Percentiles rank a stretch among this genome's conserved stretches.
Evolutionary conservation across 2,113 vertebrate species (phyloP).

Genomic region (Bucco capensis): DNA sequence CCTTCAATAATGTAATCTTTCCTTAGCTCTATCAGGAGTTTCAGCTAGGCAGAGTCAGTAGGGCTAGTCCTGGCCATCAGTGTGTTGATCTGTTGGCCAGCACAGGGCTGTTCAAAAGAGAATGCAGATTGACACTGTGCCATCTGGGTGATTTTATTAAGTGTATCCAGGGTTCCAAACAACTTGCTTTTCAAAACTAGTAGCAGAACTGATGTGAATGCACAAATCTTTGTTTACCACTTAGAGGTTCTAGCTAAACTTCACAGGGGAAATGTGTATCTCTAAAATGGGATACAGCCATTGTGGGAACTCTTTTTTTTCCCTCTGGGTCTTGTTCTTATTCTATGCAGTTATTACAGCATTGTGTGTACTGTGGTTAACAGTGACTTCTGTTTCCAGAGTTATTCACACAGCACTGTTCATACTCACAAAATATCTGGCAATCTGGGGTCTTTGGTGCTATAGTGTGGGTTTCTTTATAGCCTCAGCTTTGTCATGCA

Average conservation of each 20-base stretch:
- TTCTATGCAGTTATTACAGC: background rate
- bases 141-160: background rate
- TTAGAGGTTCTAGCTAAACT: background rate
- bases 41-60: background rate
- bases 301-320: background rate
- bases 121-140: accelerated
- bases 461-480: background rate
- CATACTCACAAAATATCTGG: background rate
- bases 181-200: background rate
- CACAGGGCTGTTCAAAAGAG: background rate
- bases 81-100: accelerated
- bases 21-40: background rate
- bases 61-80: background rate
- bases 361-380: background rate
- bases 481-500: background rate
- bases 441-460: background rate
- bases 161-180: background rate
- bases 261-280: background rate
- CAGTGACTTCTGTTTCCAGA: background rate
- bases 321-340: background rate
- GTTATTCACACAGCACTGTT: background rate
- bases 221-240: background rate
- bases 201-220: background rate
- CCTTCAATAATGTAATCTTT: background rate
- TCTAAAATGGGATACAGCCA: background rate